Conservation (phyloP, 1,140 invertebrate genomes). For the Sitobion miscanthi region DNA sequence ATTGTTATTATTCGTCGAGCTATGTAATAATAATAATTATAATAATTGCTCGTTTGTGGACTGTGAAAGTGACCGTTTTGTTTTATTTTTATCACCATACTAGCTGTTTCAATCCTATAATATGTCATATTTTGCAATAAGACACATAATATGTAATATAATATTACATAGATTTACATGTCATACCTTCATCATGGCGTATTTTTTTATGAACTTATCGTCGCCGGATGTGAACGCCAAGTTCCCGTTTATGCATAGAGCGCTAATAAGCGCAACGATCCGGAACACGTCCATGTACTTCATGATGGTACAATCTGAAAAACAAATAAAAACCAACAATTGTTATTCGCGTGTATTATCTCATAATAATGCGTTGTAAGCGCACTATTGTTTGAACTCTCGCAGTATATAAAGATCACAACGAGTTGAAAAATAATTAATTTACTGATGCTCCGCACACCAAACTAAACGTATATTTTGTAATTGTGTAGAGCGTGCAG, state of each 20-base stretch:
- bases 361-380: conserved; percentile 9
- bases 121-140: background rate
- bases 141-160: background rate
- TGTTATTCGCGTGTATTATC: background rate
- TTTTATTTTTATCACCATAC: background rate
- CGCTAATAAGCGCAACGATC: conserved; percentile 38
- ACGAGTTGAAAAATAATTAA: background rate
- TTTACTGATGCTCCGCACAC: background rate
- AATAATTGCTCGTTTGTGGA: background rate
- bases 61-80: background rate
- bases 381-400: background rate
- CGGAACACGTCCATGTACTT: background rate
- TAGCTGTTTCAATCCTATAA: background rate
- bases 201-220: conserved; percentile 72
- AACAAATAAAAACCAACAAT: conserved; percentile 31
- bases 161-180: background rate
- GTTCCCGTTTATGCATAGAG: conserved; percentile 30
- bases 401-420: background rate
- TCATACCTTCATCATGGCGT: conserved; percentile 72
- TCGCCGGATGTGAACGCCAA: conserved; percentile 65
- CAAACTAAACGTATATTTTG: no score
- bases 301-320: background rate
- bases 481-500: background rate
- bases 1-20: background rate
- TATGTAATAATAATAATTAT: background rate